Percentiles rank a stretch among this genome's conserved stretches.
phyloP scores from a whole-genome alignment of 2,888 invertebrate species.

The Cantharis lateralis region DNA sequence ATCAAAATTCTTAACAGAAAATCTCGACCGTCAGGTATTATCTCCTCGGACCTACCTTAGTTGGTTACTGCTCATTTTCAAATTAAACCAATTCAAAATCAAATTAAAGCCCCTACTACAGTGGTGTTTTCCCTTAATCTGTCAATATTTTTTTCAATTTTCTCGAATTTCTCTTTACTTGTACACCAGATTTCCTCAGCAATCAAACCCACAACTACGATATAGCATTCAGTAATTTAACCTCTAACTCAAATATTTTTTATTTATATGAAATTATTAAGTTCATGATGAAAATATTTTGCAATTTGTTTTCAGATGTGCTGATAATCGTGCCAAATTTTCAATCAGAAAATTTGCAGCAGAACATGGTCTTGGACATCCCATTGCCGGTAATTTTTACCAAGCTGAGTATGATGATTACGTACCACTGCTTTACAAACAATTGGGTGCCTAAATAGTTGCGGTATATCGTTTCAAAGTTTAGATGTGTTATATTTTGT shows the following conservation, averaged over 20 bases:
- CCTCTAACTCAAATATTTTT: neutral
- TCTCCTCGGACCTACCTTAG: too few species aligned
- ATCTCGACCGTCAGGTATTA: too few species aligned
- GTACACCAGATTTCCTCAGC: too few species aligned
- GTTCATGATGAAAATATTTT: neutral
- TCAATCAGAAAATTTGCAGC: conserved; percentile 62
- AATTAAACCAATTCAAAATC: too few species aligned
- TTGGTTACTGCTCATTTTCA: too few species aligned
- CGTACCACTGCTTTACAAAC: conserved; percentile 48
- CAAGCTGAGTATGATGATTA: conserved; percentile 66
- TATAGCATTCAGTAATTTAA: too few species aligned
- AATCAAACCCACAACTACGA: too few species aligned
- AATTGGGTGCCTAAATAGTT: conserved; percentile 15
- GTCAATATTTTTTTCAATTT: too few species aligned
- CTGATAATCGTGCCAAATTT: conserved; percentile 56
- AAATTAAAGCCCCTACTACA: too few species aligned
- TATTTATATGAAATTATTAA: neutral
- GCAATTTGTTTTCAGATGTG: conserved; percentile 9
- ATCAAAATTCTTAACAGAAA: too few species aligned
- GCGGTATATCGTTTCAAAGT: neutral
- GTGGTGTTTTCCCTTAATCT: too few species aligned
- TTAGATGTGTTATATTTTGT: neutral
- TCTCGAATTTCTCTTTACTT: too few species aligned
- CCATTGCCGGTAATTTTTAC: conserved; percentile 68
- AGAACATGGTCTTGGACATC: conserved; percentile 63